Evolutionary conservation across 23 tunicate genomes (phyloP).

Genomic region (Styela plicata): DNA sequence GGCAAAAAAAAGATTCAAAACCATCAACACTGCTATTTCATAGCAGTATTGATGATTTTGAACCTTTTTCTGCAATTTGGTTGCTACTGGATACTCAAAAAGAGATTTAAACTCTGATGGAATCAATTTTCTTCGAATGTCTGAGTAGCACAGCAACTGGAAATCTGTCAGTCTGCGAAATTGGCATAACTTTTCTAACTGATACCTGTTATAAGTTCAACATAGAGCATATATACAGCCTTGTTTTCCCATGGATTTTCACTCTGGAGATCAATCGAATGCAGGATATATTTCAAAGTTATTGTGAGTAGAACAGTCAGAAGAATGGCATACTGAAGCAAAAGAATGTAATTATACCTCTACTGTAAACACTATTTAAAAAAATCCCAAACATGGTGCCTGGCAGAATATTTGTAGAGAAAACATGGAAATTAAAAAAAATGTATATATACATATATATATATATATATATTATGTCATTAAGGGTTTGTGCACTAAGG

Average conservation of each 20-base stretch:
- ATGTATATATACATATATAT: too few relatives aligned
- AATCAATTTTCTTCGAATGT: too few relatives aligned
- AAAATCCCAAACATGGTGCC: not conserved
- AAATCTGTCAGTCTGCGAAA: too few relatives aligned
- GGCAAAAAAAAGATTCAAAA: too few relatives aligned
- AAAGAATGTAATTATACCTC: not conserved
- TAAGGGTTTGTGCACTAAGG: too few relatives aligned
- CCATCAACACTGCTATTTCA: too few relatives aligned
- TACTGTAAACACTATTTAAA: not conserved
- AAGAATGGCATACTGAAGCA: conserved; percentile 81
- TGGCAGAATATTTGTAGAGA: not conserved
- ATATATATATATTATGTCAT: not conserved
- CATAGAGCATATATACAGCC: conserved; percentile 87
- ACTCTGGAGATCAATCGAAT: conserved; percentile 80
- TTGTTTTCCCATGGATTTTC: conserved; percentile 99
- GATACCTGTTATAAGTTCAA: conserved; percentile 77
- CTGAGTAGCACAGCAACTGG: too few relatives aligned
- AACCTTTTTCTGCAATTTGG: too few relatives aligned
- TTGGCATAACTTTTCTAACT: not conserved
- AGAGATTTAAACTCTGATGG: too few relatives aligned
- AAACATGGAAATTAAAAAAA: not conserved
- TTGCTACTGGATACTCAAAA: too few relatives aligned
- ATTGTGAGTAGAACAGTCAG: conserved; percentile 70
- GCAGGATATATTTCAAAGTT: conserved; percentile 75
- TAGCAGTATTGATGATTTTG: too few relatives aligned